Evolutionary conservation across 35 echinoderm and acorn worm genomes (phyloP).

Genomic region (Patiria miniata): DNA sequence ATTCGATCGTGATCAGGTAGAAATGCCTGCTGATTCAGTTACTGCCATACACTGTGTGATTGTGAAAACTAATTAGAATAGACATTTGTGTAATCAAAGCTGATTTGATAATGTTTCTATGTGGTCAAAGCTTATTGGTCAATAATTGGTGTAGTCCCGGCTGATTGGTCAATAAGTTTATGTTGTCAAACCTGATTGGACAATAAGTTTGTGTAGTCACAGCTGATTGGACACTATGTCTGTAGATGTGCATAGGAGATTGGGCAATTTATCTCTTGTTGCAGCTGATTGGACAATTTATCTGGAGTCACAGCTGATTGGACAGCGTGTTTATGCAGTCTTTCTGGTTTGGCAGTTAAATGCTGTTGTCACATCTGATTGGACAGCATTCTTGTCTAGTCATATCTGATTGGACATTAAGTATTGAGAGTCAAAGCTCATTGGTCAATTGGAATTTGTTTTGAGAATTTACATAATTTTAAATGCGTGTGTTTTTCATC

Average conservation of each 20-base stretch:
- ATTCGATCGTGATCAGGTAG: too few relatives aligned
- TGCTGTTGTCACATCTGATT: neutral
- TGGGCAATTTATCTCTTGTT: too few relatives aligned
- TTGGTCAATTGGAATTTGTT: too few relatives aligned
- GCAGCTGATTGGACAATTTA: neutral
- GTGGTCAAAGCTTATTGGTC: neutral
- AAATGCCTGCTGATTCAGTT: too few relatives aligned
- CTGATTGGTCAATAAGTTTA: neutral
- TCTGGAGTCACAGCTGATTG: neutral
- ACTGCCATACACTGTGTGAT: too few relatives aligned
- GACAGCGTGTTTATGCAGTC: neutral
- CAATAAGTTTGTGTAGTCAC: neutral
- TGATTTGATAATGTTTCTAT: neutral
- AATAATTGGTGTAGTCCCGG: too few relatives aligned
- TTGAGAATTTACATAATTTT: neutral
- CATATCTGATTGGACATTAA: neutral
- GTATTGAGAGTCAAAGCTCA: neutral
- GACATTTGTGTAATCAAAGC: neutral
- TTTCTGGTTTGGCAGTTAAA: too few relatives aligned
- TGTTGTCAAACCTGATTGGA: neutral
- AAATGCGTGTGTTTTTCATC: conserved; percentile 28
- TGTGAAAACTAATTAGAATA: neutral
- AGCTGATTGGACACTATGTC: neutral
- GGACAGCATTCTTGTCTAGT: neutral
- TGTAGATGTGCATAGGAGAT: neutral